Base-by-base conservation (phyloP, 1,140 invertebrate genomes). In the Neocloeon triangulifer region DNA sequence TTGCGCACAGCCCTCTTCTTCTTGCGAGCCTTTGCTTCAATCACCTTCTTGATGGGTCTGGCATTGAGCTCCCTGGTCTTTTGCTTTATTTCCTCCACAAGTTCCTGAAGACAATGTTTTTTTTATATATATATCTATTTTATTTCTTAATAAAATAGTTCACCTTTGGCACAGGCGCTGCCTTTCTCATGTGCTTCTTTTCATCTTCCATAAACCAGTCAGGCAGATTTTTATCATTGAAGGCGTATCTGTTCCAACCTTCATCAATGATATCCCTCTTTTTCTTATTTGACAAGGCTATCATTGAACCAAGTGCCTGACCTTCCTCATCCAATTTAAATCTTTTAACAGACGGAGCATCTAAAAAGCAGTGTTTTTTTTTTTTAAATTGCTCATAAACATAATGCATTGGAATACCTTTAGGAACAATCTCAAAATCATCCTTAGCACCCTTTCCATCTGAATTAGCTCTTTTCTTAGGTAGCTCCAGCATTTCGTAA, bases 181-280 rank as follows among this genome's bases (percentile, higher is more conserved):
- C 65, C 48, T 73, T 77, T 33, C 56, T 67, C 69, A 82, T 86
- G 48, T 95, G 81, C 49, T 80, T 79, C 33, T 74, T 66, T 55
- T 99, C 95, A 45, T 99, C 94, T 37, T 85, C 65, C 0, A 71
- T 61, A 62, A 99, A 99, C 95, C 95, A 99, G 40, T 79, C 76
- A 0, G 95, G 95, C 19, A 98, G 54, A 48, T 81, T 69, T 3
- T 17, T 8, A 52, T 97, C 92, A 41, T 80, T 78, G 43, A 82
- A 82, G 0, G 69, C 65, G 47, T 79, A 91, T 40, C 85, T 66
- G 54, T 94, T 92, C 82, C 85, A 94, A 2, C 66, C 82, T 13
- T 61, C 71, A 52, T 95, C 86, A 16, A 76, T 61, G 7, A 96
- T 49, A 48, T 95, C 82, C 18, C 81, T 60, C 41, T 77, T 78